phyloP scores from a whole-genome alignment of 2,888 invertebrate species.

The Nephrotoma appendiculata region DNA sequence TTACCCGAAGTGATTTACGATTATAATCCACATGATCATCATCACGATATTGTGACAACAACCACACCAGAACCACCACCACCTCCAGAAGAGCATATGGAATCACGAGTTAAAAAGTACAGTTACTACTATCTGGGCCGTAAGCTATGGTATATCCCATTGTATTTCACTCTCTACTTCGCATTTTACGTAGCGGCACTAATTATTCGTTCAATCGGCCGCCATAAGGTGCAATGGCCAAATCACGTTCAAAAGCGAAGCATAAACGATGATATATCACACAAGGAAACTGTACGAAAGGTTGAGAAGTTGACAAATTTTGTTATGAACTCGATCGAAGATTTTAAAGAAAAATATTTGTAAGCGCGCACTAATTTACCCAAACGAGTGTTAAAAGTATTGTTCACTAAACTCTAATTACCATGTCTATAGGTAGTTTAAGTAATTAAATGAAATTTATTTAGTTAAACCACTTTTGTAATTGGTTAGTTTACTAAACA shows the following conservation, averaged over 20 bases:
- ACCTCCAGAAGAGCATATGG: constrained; percentile 18
- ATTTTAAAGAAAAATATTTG: constrained; percentile 24
- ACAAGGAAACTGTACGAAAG: constrained; percentile 20
- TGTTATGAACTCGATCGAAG: constrained; percentile 28
- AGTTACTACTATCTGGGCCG: constrained; percentile 55
- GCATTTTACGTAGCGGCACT: constrained; percentile 47
- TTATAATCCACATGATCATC: constrained; percentile 17
- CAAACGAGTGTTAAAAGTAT: background rate
- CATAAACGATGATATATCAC: constrained; percentile 13
- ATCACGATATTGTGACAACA: constrained; percentile 18
- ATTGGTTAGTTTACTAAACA: background rate
- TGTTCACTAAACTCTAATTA: constrained; percentile 1
- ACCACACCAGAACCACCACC: constrained; percentile 20
- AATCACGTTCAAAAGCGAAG: constrained; percentile 28
- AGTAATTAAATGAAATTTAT: background rate
- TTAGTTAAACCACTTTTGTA: background rate
- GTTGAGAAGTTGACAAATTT: constrained; percentile 26
- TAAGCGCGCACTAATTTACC: background rate
- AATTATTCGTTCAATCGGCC: constrained; percentile 49
- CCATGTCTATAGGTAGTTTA: background rate
- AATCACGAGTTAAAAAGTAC: constrained; percentile 39
- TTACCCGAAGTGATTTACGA: constrained; percentile 18
- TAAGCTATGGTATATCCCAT: constrained; percentile 54
- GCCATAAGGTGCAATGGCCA: constrained; percentile 38
- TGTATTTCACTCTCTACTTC: constrained; percentile 51